Evolutionary conservation across 2,888 invertebrate species (phyloP).

Genomic region (Eupithecia abbreviata): DNA sequence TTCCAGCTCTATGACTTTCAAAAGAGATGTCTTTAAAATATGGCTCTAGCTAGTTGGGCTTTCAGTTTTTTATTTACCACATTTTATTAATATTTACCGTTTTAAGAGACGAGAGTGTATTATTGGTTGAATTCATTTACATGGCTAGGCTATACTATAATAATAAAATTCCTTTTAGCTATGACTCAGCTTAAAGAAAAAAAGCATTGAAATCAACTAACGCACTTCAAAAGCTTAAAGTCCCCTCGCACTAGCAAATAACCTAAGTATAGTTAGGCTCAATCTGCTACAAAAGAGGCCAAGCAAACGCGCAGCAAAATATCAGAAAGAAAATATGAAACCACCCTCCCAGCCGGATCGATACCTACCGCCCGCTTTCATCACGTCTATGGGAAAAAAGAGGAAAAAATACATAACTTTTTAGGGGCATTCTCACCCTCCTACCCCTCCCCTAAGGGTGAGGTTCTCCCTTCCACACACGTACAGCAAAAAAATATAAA

Average conservation of each 20-base stretch:
- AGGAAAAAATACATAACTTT: slow-evolving; percentile 83
- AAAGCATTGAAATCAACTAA: not conserved
- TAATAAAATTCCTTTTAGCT: not conserved
- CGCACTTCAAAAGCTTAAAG: not conserved
- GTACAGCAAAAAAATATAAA: slow-evolving; percentile 64
- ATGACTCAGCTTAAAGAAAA: not conserved
- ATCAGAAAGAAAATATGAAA: slow-evolving; percentile 53
- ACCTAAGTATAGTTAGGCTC: not conserved
- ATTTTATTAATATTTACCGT: not conserved
- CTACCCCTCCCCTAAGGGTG: slow-evolving; percentile 48
- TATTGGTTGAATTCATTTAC: not conserved
- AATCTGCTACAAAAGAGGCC: not conserved
- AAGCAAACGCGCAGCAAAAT: slow-evolving; percentile 34
- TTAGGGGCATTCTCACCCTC: slow-evolving; percentile 74
- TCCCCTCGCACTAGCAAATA: not conserved
- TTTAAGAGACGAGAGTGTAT: not conserved
- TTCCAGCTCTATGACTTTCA: not conserved
- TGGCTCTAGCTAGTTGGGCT: not conserved
- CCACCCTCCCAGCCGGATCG: slow-evolving; percentile 63
- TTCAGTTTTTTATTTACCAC: not conserved
- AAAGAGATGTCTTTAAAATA: not conserved
- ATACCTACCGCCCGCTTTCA: slow-evolving; percentile 77
- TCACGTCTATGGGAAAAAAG: slow-evolving; percentile 82
- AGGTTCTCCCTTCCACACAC: slow-evolving; percentile 51
- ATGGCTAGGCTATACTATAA: not conserved